These are phyloP conservation scores for Gandaritis pyraliata DNA, from an alignment of 2,888 invertebrate genomes.

Conservation along the genomic window DNA sequence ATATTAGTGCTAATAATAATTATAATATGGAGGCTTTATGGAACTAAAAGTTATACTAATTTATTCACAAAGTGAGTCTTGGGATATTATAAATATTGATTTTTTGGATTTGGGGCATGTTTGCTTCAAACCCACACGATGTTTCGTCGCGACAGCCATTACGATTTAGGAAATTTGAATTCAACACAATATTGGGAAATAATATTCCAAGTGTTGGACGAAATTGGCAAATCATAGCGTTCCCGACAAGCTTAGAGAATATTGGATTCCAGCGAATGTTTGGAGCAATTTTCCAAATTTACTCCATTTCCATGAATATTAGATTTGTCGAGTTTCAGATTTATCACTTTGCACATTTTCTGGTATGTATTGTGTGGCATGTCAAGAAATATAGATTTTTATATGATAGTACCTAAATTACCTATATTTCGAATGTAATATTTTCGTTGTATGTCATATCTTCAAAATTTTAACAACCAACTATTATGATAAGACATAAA, in stretches of 20 bases:
- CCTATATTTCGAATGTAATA: background rate
- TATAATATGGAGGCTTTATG: too few relatives aligned
- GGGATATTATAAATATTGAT: background rate
- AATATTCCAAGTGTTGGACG: conserved; percentile 59
- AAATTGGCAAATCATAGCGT: conserved; percentile 68
- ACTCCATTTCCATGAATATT: conserved; percentile 38
- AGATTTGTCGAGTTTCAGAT: conserved; percentile 32
- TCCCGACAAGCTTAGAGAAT: conserved; percentile 41
- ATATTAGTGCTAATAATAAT: too few relatives aligned
- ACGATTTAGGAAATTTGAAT: conserved; percentile 28
- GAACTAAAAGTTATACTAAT: too few relatives aligned
- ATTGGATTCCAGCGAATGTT: conserved; percentile 53
- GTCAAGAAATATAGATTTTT: conserved; percentile 4
- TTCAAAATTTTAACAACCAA: too few relatives aligned
- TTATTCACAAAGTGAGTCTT: background rate
- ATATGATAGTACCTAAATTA: background rate
- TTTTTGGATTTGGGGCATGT: conserved; percentile 7
- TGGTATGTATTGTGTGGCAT: conserved; percentile 15
- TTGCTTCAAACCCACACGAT: conserved; percentile 1
- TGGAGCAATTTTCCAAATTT: conserved; percentile 46
- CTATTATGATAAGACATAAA: too few relatives aligned
- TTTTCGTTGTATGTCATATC: too few relatives aligned
- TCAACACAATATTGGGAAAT: conserved; percentile 52
- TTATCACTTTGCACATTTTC: conserved; percentile 28
- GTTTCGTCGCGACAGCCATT: conserved; percentile 14